Conservation (phyloP, 2,113 vertebrate genomes). For the Glaucomys volans region DNA sequence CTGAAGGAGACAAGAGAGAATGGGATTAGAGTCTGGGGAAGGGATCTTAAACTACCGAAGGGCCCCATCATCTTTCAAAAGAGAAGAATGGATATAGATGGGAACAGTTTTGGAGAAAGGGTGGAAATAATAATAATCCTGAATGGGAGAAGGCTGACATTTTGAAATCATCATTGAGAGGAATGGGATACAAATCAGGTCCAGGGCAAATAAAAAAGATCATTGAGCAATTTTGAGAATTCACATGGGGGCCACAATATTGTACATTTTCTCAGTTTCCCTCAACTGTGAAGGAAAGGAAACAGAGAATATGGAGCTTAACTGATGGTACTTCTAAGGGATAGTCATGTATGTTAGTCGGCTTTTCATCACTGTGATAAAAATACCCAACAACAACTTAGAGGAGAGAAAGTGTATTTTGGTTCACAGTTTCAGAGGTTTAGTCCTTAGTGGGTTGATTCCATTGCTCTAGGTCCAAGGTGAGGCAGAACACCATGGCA, state of each 20-base stretch:
- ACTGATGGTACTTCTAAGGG: neutral
- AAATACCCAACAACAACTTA: no score
- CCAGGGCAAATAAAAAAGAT: neutral
- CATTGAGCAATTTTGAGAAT: neutral
- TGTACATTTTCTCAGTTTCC: neutral
- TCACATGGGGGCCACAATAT: neutral
- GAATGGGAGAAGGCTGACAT: neutral
- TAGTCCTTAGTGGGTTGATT: no score
- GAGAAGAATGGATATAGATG: neutral
- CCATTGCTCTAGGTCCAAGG: no score
- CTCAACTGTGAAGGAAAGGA: neutral
- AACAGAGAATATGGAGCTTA: neutral
- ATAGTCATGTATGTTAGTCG: neutral
- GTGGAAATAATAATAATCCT: neutral
- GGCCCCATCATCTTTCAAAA: neutral
- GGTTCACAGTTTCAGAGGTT: no score
- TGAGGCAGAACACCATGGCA: no score
- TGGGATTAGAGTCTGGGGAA: neutral
- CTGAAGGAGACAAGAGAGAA: neutral
- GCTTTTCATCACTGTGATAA: no score
- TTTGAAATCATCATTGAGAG: neutral
- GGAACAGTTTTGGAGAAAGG: neutral
- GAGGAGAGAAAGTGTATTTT: no score
- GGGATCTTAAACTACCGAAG: neutral
- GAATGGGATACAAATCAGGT: neutral